Evolutionary conservation across 2,888 invertebrate genomes (phyloP), one percentile per base, ranked within the genome.

Genomic region (Keiferia lycopersicella): DNA sequence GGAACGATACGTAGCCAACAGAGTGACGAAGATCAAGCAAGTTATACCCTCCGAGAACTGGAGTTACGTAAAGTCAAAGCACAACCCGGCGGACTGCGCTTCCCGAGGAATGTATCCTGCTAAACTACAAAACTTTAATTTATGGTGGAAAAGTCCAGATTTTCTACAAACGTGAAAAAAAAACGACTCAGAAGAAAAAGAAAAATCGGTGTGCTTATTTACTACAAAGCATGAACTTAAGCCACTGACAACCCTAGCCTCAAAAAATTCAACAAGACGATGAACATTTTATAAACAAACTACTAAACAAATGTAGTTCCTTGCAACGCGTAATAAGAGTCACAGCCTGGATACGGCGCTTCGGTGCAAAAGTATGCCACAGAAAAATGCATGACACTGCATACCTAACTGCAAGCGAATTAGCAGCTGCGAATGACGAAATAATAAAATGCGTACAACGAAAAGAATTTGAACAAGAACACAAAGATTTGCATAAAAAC

Each of bases 11-110:
- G 64, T 69, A 0, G 64, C 64, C 3, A 68, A 69, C 22, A 51
- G 69, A 10, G 70, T 70, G 10, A 10, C 34, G 8, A 64, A 67
- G 14, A 73, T 71, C 12, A 64, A 50, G 16, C 22, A 62, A 11
- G 58, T 64, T 12, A 65, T 65, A 30, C 63, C 64, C 8, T 22
- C 64, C 14, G 22, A 34, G 16, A 48, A 56, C 10, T 68, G 69
- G 69, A 16, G 22, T 0, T 68, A 70, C 22, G 41, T 71, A 0
- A 66, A 64, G 22, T 66, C 69, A 0, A 65, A 68, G 11, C 53
- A 67, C 0, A 75, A 76, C 39, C 73, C 73, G 7, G 74, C 73
- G 0, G 76, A 78, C 62, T 70, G 69, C 56, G 74, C 75, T 0
- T 66, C 73, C n/a, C 65, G 76, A 60, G 75, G 75, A 0, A 41